A percentile compares a stretch with the other conserved stretches of the same genome.
These are phyloP conservation scores for Bellardia bayeri DNA, from an alignment of 2,888 invertebrate species.

Conservation along the genomic window DNA sequence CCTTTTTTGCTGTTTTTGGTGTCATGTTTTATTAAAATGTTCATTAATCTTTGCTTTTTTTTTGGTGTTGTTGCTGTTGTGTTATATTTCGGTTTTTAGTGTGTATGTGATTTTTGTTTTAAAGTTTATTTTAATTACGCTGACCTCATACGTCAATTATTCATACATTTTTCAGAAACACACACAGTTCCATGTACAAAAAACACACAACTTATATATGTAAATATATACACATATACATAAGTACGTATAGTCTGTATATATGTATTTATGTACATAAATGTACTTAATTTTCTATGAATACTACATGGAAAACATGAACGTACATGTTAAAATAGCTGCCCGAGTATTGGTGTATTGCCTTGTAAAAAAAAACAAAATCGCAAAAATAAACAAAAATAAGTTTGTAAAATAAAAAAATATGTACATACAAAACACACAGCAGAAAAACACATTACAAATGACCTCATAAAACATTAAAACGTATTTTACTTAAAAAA, in stretches of 20 bases:
- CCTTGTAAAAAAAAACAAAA: conserved; percentile 26
- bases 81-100: not conserved
- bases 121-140: conserved; percentile 59
- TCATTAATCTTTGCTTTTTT: conserved; percentile 19
- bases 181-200: not conserved
- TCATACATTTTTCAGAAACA: conserved; percentile 20
- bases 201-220: not conserved
- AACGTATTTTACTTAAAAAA: conserved; percentile 20
- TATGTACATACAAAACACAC: not conserved
- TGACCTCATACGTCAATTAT: conserved; percentile 69
- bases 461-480: conserved; percentile 49
- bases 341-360: not conserved
- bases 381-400: conserved; percentile 9
- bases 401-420: not conserved
- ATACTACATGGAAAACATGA: not conserved
- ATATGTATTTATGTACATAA: not conserved
- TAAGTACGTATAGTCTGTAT: no score
- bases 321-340: not conserved
- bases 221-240: not conserved
- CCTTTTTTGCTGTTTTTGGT: not conserved
- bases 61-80: not conserved
- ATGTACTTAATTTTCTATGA: not conserved
- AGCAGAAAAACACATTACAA: conserved; percentile 22
- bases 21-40: conserved; percentile 10
- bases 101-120: conserved; percentile 36